Conservation (phyloP, 2,888 invertebrate genomes). For the Luperina testacea region DNA sequence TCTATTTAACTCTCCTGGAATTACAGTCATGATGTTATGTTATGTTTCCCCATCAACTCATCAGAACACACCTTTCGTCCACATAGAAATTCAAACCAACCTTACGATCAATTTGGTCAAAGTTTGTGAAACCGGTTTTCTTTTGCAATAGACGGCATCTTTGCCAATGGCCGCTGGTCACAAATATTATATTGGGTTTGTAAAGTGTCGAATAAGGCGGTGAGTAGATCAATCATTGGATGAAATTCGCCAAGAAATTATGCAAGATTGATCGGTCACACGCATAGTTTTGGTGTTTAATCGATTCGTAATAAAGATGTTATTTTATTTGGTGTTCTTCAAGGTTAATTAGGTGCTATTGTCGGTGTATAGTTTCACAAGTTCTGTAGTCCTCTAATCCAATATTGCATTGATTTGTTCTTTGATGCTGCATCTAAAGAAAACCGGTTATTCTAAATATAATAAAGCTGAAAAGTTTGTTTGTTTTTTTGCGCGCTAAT, state of each 20-base stretch:
- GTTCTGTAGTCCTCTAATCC: background rate
- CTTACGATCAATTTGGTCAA: slow-evolving; percentile 52
- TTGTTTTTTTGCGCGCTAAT: too few species aligned
- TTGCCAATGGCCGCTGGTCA: slow-evolving; percentile 44
- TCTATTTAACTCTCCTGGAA: background rate
- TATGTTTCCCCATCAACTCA: slow-evolving; percentile 11
- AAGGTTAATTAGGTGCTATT: slow-evolving; percentile 28
- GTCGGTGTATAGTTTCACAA: background rate
- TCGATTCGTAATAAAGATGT: slow-evolving; percentile 36
- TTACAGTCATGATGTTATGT: background rate
- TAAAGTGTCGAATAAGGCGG: slow-evolving; percentile 44
- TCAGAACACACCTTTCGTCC: slow-evolving; percentile 42
- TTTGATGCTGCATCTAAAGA: background rate
- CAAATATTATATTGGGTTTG: slow-evolving; percentile 48
- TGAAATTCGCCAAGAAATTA: slow-evolving; percentile 45
- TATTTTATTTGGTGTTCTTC: slow-evolving; percentile 29
- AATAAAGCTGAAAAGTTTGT: too few species aligned
- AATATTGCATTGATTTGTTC: background rate
- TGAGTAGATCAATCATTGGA: slow-evolving; percentile 55
- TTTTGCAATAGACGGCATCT: slow-evolving; percentile 51
- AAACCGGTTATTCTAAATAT: background rate
- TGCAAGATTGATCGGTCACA: slow-evolving; percentile 54
- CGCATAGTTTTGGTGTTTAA: slow-evolving; percentile 35
- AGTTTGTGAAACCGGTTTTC: slow-evolving; percentile 51
- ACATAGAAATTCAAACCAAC: slow-evolving; percentile 53